A percentile compares a stretch with the other conserved stretches of the same genome.
Evolutionary conservation across 1,140 invertebrate species (phyloP).

Genomic region (Galleria mellonella): DNA sequence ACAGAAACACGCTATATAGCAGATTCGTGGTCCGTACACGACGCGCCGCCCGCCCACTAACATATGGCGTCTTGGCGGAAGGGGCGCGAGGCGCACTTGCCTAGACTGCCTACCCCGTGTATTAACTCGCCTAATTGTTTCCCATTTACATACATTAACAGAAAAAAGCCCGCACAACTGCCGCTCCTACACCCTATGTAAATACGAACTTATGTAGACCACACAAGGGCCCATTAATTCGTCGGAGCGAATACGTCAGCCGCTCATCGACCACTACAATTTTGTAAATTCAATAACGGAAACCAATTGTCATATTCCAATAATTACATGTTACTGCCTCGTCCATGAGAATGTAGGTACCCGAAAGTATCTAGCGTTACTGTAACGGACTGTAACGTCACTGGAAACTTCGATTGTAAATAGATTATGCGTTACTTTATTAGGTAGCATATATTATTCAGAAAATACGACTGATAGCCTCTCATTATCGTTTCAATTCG

Average conservation of each 20-base stretch:
- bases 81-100: constrained; percentile 58
- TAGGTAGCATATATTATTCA: constrained; percentile 50
- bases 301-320: constrained; percentile 49
- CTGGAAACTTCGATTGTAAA: constrained; percentile 22
- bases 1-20: constrained; percentile 13
- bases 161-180: constrained; percentile 62
- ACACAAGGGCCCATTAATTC: constrained; percentile 30
- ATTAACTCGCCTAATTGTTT: constrained; percentile 73
- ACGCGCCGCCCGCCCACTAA: constrained; percentile 46
- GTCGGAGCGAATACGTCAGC: constrained; percentile 13
- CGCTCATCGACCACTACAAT: constrained; percentile 34
- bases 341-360: constrained; percentile 4
- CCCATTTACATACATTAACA: constrained; percentile 72
- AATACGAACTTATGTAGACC: constrained; percentile 48
- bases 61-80: constrained; percentile 53
- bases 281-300: constrained; percentile 54
- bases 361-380: not conserved
- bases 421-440: constrained; percentile 28
- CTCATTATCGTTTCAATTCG: constrained; percentile 56
- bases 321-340: constrained; percentile 29
- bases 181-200: constrained; percentile 55
- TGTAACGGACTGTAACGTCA: constrained; percentile 1
- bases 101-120: constrained; percentile 68
- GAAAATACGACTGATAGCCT: constrained; percentile 28
- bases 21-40: not conserved